These are phyloP conservation scores for Nephrotoma appendiculata DNA, from an alignment of 2,888 invertebrate species.

Conservation along the genomic window DNA sequence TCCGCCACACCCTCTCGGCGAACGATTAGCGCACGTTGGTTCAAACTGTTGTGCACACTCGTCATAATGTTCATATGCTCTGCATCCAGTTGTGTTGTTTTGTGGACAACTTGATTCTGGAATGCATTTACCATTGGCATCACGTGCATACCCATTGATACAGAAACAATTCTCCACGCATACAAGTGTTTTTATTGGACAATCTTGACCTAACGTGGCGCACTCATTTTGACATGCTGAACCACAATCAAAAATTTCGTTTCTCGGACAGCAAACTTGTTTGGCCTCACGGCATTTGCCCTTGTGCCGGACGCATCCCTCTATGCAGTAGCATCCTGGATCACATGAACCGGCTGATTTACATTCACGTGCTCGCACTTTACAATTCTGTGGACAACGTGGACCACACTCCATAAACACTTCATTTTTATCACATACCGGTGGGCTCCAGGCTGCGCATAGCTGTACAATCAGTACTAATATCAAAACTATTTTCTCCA, in stretches of 20 bases:
- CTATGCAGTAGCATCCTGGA: background rate
- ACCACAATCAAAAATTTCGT: background rate
- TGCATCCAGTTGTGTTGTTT: background rate
- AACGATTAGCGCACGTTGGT: background rate
- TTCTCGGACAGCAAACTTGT: background rate
- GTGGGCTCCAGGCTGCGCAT: background rate
- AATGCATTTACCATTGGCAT: background rate
- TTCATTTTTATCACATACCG: background rate
- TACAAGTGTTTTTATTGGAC: background rate
- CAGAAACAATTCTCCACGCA: background rate
- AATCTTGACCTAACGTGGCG: background rate
- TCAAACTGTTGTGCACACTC: background rate
- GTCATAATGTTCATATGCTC: background rate
- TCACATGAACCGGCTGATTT: background rate
- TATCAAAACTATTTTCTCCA: background rate
- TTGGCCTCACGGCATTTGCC: background rate
- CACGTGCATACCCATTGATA: background rate
- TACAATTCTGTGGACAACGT: background rate
- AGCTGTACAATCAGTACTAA: background rate
- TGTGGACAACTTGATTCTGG: background rate
- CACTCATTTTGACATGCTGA: background rate
- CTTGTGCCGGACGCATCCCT: background rate
- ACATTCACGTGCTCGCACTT: background rate
- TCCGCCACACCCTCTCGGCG: background rate
- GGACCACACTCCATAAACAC: background rate